phyloP scores from a whole-genome alignment of 2,797 vertebrate genomes.

The Paedocypris micromegethes region DNA sequence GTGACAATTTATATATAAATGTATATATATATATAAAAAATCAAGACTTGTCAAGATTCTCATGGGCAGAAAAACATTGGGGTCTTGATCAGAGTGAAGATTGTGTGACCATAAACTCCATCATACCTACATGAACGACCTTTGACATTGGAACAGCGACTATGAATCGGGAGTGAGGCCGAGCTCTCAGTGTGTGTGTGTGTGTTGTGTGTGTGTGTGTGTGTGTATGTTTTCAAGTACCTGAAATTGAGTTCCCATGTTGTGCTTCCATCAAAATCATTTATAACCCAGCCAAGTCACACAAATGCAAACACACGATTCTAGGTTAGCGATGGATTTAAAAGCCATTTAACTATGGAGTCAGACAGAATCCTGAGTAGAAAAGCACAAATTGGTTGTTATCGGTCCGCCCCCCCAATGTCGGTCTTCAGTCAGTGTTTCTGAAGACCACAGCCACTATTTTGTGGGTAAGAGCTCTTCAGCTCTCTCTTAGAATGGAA shows the following conservation, averaged over 20 bases:
- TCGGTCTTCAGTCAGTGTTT: constrained; percentile 1
- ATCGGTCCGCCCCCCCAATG: background rate
- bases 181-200: constrained; percentile 55
- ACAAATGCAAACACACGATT: constrained; percentile 54
- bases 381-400: constrained; percentile 18
- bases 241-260: constrained; percentile 49
- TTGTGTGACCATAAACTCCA: background rate
- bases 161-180: constrained; percentile 38
- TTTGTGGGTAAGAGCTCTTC: constrained; percentile 4
- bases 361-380: constrained; percentile 35
- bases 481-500: background rate
- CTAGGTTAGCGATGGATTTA: constrained; percentile 51
- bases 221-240: constrained; percentile 53
- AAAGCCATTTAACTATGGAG: constrained; percentile 44
- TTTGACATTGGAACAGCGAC: background rate
- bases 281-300: constrained; percentile 58
- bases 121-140: constrained; percentile 15
- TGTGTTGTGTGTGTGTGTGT: constrained; percentile 47
- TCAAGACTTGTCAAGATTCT: too few relatives aligned
- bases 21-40: too few relatives aligned
- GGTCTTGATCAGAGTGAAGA: too few relatives aligned
- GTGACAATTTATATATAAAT: too few relatives aligned
- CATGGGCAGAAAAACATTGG: too few relatives aligned
- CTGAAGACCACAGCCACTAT: constrained; percentile 3
- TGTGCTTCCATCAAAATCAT: constrained; percentile 54